These are phyloP conservation scores for Felis catus DNA, from an alignment of 2,113 vertebrate species.

Conservation along the genomic window F.catus_Fca126_mat1.0 CM031423.1:68213501-68214000, in stretches of 20 bases:
- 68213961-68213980: not conserved
- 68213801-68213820: not conserved
- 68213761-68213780: not conserved
- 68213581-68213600: slow-evolving; percentile 1
- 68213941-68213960: not conserved
- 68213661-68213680: slow-evolving; percentile 21
- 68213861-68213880: not conserved
- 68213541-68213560: not conserved
- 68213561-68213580: not conserved
- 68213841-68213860: not conserved
- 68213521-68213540: not conserved
- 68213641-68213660: not conserved
- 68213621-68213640: not conserved
- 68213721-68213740: not conserved
- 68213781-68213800: not conserved
- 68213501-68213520: not conserved
- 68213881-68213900: not conserved
- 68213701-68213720: not conserved
- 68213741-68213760: not conserved
- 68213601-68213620: slow-evolving; percentile 7
- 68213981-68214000: not conserved
- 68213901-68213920: not conserved
- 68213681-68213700: not conserved
- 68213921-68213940: not conserved
- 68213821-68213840: not conserved